phyloP scores from a whole-genome alignment of 2,888 invertebrate genomes.

The Dynastes grantii region DNA sequence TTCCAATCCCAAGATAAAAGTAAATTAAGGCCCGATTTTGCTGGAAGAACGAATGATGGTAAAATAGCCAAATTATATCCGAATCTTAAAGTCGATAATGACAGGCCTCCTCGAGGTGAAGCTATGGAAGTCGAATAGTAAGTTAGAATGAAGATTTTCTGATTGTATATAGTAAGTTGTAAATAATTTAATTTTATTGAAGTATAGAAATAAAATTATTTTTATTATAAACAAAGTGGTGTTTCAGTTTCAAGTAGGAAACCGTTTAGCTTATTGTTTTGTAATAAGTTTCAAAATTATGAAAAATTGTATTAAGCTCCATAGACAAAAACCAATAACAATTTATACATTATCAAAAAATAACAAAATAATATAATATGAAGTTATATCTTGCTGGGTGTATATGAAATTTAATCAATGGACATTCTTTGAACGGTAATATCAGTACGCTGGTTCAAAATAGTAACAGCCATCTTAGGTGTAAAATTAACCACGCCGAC shows the following conservation, averaged over 20 bases:
- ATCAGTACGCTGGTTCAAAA: constrained; percentile 76
- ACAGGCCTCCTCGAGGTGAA: constrained; percentile 69
- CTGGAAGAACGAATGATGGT: constrained; percentile 74
- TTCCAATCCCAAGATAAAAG: constrained; percentile 77
- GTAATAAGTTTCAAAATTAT: too few relatives aligned
- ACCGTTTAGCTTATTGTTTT: too few relatives aligned
- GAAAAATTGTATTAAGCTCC: too few relatives aligned
- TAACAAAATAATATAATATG: background rate
- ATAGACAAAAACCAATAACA: too few relatives aligned
- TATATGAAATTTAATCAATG: constrained; percentile 61
- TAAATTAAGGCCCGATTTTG: constrained; percentile 74
- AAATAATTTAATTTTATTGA: background rate
- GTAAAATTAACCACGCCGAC: constrained; percentile 74
- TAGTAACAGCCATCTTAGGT: constrained; percentile 72
- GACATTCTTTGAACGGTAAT: constrained; percentile 68
- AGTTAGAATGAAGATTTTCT: background rate
- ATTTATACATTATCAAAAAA: too few relatives aligned
- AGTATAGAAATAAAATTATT: background rate
- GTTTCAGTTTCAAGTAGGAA: too few relatives aligned
- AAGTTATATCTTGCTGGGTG: too few relatives aligned
- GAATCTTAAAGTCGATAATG: constrained; percentile 75
- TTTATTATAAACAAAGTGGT: background rate
- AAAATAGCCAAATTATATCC: constrained; percentile 82
- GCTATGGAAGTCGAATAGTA: constrained; percentile 61
- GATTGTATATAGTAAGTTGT: constrained; percentile 11